A percentile compares a stretch with the other conserved stretches of the same genome.
These are phyloP conservation scores for Gerris lacustris DNA, from an alignment of 2,888 invertebrate species.

Conservation along the genomic window DNA sequence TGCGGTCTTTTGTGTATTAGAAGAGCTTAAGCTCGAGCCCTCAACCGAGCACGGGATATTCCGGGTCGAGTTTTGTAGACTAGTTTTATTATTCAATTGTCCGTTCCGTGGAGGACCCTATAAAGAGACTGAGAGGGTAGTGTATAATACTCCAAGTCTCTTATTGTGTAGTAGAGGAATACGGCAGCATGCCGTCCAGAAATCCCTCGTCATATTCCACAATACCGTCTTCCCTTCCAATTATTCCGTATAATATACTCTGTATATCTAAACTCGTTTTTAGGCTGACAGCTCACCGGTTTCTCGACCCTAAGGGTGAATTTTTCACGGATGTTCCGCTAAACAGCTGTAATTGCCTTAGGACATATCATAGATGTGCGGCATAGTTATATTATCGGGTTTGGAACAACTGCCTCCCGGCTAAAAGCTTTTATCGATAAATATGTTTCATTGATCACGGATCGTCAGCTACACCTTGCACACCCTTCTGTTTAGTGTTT, in stretches of 20 bases:
- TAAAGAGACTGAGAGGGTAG: too few relatives aligned
- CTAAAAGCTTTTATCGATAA: too few relatives aligned
- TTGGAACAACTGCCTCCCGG: too few relatives aligned
- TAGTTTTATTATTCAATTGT: conserved; percentile 3
- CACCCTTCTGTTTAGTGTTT: too few relatives aligned
- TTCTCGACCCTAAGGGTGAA: not conserved
- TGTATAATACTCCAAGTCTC: too few relatives aligned
- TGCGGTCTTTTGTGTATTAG: not conserved
- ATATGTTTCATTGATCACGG: too few relatives aligned
- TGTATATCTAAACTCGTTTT: not conserved
- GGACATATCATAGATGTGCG: not conserved
- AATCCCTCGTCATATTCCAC: not conserved
- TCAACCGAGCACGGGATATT: not conserved
- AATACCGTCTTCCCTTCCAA: not conserved
- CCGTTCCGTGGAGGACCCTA: not conserved
- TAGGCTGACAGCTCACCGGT: not conserved
- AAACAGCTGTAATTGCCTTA: not conserved
- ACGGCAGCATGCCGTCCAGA: not conserved
- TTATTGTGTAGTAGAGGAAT: not conserved
- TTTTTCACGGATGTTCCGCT: not conserved
- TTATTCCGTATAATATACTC: not conserved
- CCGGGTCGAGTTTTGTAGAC: not conserved
- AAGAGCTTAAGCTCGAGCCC: not conserved
- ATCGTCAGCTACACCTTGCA: too few relatives aligned
- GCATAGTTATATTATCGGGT: too few relatives aligned